These are phyloP conservation scores for Ascidia mentula DNA, from an alignment of 23 tunicate species.

Conservation along the genomic window DNA sequence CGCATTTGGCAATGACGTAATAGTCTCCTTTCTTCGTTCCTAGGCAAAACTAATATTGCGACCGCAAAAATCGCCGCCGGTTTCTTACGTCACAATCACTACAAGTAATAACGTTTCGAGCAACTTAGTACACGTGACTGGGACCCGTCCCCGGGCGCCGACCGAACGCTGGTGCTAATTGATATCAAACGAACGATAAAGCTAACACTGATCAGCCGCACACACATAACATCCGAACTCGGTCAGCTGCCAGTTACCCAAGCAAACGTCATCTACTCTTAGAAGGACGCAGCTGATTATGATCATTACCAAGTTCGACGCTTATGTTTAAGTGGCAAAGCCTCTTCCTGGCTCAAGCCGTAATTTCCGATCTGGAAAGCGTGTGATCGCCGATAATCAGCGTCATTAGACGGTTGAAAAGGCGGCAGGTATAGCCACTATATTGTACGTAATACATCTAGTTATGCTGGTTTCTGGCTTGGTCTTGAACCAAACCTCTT, in stretches of 20 bases:
- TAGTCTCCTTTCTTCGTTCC: neutral
- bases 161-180: conserved; percentile 6
- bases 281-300: neutral
- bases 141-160: neutral
- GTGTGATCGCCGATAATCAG: neutral
- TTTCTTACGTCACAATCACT: no score
- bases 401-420: neutral
- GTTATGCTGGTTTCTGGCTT: no score
- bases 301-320: neutral
- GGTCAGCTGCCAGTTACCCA: neutral
- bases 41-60: neutral
- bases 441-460: no score
- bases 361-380: neutral
- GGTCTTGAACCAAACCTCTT: no score
- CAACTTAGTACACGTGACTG: no score
- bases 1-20: neutral
- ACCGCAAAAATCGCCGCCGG: neutral
- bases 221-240: neutral
- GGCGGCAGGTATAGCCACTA: no score
- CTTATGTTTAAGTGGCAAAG: neutral
- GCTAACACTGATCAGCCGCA: neutral
- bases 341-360: neutral
- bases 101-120: no score
- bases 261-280: no score
- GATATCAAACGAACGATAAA: neutral